A percentile compares a stretch with the other conserved stretches of the same genome.
Evolutionary conservation across 2,888 invertebrate genomes (phyloP).

Genomic region (Calephelis perditalis): DNA sequence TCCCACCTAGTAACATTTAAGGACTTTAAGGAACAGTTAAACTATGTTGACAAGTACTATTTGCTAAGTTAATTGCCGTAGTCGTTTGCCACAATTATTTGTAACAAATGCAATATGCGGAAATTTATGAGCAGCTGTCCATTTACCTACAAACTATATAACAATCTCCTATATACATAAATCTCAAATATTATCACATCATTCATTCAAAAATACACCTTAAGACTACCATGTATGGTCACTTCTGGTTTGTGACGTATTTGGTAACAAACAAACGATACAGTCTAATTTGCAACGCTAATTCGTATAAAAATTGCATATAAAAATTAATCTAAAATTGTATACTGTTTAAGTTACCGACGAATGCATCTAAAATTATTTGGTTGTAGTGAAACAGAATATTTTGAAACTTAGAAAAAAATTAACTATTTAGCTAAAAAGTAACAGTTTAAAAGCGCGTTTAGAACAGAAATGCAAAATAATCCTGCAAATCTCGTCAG

Average conservation of each 20-base stretch:
- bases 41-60: conserved; percentile 1
- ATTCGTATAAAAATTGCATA: conserved; percentile 11
- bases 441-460: background rate
- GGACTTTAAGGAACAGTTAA: conserved; percentile 3
- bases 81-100: conserved; percentile 3
- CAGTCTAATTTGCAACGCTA: conserved; percentile 11
- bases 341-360: background rate
- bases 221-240: conserved; percentile 38
- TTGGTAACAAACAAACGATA: conserved; percentile 23
- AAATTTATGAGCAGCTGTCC: conserved; percentile 24
- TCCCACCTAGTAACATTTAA: background rate
- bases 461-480: background rate
- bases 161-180: conserved; percentile 56
- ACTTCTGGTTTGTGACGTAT: conserved; percentile 34
- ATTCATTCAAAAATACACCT: conserved; percentile 67
- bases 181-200: conserved; percentile 67
- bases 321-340: conserved; percentile 13
- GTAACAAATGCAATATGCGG: conserved; percentile 3
- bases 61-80: conserved; percentile 2
- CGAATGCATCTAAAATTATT: background rate
- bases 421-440: background rate
- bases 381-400: background rate
- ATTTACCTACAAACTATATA: conserved; percentile 44
- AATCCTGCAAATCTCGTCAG: background rate
- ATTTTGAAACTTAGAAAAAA: background rate